Evolutionary conservation across 2,113 vertebrate genomes (phyloP).

Genomic region (Myocastor coypus): DNA sequence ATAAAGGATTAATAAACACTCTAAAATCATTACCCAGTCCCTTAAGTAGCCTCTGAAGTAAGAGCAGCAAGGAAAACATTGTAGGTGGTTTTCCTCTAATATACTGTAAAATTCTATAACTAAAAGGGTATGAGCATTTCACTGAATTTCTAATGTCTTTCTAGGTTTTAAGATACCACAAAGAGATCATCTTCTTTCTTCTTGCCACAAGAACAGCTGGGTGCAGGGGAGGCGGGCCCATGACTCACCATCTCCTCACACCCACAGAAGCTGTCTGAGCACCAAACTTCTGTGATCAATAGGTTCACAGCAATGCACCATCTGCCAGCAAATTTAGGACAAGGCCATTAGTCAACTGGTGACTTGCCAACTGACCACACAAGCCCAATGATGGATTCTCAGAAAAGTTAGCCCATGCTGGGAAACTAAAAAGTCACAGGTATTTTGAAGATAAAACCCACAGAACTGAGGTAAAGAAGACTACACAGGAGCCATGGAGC

Average conservation of each 20-base stretch:
- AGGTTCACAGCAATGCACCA: slow-evolving; percentile 65
- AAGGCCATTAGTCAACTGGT: slow-evolving; percentile 74
- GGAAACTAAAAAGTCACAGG: slow-evolving; percentile 81
- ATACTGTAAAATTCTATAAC: slow-evolving; percentile 75
- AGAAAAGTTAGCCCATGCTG: slow-evolving; percentile 78
- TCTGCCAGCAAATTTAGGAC: slow-evolving; percentile 71
- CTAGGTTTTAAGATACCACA: slow-evolving; percentile 87
- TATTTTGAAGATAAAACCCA: slow-evolving; percentile 62
- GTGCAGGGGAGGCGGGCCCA: slow-evolving; percentile 71
- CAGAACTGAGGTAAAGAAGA: not conserved
- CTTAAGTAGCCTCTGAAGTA: slow-evolving; percentile 88
- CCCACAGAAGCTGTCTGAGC: slow-evolving; percentile 59
- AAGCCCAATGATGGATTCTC: slow-evolving; percentile 75
- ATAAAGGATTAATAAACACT: slow-evolving; percentile 84
- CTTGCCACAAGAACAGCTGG: slow-evolving; percentile 80
- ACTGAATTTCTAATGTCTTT: slow-evolving; percentile 86
- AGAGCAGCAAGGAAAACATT: slow-evolving; percentile 72
- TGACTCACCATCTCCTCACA: slow-evolving; percentile 67
- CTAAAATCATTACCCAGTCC: slow-evolving; percentile 86
- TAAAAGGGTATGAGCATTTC: slow-evolving; percentile 87
- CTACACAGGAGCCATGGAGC: slow-evolving; percentile 47
- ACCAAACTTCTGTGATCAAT: slow-evolving; percentile 82
- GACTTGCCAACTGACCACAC: slow-evolving; percentile 66
- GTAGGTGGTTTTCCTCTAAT: slow-evolving; percentile 74
- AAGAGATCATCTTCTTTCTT: slow-evolving; percentile 81